Base-by-base conservation (phyloP, 2,113 vertebrate genomes). In the Melanerpes formicivorus region DNA sequence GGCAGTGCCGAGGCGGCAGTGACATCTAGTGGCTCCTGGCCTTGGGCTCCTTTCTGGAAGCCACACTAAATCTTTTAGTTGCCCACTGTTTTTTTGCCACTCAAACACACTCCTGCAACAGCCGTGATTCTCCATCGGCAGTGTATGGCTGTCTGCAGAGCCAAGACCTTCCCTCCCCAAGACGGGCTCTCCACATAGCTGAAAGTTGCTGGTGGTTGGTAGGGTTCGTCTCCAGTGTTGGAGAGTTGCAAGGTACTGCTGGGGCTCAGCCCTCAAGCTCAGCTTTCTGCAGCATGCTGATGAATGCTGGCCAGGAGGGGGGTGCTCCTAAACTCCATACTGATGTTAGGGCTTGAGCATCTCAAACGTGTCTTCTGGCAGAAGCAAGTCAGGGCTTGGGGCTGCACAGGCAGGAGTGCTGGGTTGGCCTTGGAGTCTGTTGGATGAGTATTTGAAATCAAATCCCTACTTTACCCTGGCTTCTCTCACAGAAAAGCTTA, bases 21-120 rank as follows among this genome's bases (percentile, higher is more conserved):
- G 96, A 95, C 97, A 97, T 91, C 97, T 97, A 96, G 97, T 92
- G 97, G 97, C 84, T 78, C 21, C 52, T 4, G 52, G 59, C 85
- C 86, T 37, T 18, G 88, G 66, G 83, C 79, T 81, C 62, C 44
- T 42, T 29, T 21, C 52, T 5, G 1, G 29, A 7, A 79, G 74
- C 76, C 37, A 5, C 3, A 1, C 26, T 14, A 15, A 3, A 4
- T 5, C 76, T 16, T 8, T 62, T 54, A 2, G 10, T 6, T 26
- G 81, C 63, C 79, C 37, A 0, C 2, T 32, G 37, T 26, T 14
- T 25, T 19, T 54, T 5, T 34, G 82, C 12, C 30, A 2, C n/a
- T 55, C 4, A 37, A n/a, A 3, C 7, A 0, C 25, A n/a, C 34
- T 76, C 21, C 59, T 9, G 32, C 25, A 5, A 3, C 55, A 37